phyloP scores from a whole-genome alignment of 2,888 invertebrate species.

The Nudaria mundana region DNA sequence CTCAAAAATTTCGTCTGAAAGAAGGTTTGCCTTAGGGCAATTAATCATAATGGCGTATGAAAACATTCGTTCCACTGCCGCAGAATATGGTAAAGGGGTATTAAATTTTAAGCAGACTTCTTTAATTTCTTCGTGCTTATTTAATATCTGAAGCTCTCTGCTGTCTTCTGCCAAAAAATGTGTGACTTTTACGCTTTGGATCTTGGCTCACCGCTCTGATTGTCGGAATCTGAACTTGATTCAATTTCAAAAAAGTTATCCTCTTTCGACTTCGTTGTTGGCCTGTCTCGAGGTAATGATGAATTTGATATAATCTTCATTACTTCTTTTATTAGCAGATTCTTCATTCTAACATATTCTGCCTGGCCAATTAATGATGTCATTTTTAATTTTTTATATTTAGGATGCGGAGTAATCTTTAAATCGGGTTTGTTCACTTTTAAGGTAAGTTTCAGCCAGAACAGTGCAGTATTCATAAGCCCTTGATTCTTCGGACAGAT shows the following conservation, averaged over 20 bases:
- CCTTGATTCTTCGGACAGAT: background rate
- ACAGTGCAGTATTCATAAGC: background rate
- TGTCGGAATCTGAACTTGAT: constrained; percentile 11
- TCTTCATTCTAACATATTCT: constrained; percentile 9
- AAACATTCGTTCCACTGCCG: constrained; percentile 8
- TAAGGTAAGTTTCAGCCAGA: constrained; percentile 4
- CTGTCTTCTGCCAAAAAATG: constrained; percentile 11
- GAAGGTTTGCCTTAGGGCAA: background rate
- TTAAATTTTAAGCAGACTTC: constrained; percentile 10
- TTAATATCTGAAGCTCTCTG: constrained; percentile 7
- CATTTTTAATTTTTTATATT: constrained; percentile 3
- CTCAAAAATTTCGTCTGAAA: background rate
- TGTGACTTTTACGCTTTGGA: constrained; percentile 7
- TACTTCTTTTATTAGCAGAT: constrained; percentile 7
- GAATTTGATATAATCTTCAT: constrained; percentile 4
- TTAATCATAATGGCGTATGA: constrained; percentile 10
- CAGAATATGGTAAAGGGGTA: constrained; percentile 10
- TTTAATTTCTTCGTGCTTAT: constrained; percentile 8
- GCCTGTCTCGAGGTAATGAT: constrained; percentile 1
- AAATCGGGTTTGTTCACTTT: constrained; percentile 9
- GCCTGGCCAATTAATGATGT: constrained; percentile 9
- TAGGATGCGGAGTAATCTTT: constrained; percentile 4
- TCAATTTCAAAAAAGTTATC: constrained; percentile 11
- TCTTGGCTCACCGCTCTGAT: constrained; percentile 6
- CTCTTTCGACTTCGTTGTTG: constrained; percentile 3